A percentile compares a stretch with the other conserved stretches of the same genome.
Conservation (phyloP, 2,888 invertebrate genomes). For the Rotaria macrura region DNA sequence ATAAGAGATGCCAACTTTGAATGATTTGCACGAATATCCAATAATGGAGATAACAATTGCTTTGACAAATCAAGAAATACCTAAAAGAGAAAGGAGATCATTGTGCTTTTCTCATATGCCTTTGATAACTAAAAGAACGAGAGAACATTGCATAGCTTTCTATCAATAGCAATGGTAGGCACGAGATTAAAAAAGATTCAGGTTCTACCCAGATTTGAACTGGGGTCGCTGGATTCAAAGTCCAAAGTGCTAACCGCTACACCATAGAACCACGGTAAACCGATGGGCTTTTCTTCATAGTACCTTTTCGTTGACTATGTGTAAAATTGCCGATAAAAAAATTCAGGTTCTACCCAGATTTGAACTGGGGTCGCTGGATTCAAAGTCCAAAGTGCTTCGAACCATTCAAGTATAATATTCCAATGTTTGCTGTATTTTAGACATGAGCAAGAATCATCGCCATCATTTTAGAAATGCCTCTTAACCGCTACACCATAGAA, state of each 20-base stretch:
- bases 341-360: not conserved
- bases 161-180: too few relatives aligned
- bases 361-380: conserved; percentile 6
- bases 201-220: conserved; percentile 6
- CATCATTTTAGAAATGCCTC: too few relatives aligned
- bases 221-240: conserved; percentile 6
- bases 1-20: not conserved
- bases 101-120: too few relatives aligned
- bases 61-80: not conserved
- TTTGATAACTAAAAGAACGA: too few relatives aligned
- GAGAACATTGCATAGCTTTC: too few relatives aligned
- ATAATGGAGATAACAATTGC: not conserved
- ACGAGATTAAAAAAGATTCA: not conserved
- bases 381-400: conserved; percentile 6
- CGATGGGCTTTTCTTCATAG: too few relatives aligned
- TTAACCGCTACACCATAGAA: conserved; percentile 6
- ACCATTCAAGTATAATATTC: too few relatives aligned
- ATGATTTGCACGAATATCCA: not conserved
- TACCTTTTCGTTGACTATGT: too few relatives aligned
- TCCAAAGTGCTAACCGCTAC: not conserved
- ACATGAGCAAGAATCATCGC: too few relatives aligned
- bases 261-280: too few relatives aligned
- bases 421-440: too few relatives aligned
- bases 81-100: not conserved
- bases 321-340: not conserved